These are phyloP conservation scores for Grapholita molesta DNA, from an alignment of 1,140 invertebrate genomes.

Conservation along the genomic window DNA sequence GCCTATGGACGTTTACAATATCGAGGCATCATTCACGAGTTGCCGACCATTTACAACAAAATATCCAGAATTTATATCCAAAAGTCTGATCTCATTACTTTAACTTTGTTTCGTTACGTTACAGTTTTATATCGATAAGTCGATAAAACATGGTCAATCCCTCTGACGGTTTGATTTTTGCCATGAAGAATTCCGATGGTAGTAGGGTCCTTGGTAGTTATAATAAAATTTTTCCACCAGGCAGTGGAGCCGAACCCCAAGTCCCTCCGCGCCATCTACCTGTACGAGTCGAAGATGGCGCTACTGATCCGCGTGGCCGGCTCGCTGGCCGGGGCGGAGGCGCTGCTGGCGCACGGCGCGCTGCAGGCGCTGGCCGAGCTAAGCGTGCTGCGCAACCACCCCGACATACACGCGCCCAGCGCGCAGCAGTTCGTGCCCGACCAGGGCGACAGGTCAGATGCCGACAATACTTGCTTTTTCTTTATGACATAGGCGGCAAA, in stretches of 20 bases:
- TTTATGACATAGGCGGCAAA: too few species aligned
- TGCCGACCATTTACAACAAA: too few species aligned
- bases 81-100: too few species aligned
- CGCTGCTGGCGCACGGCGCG: conserved; percentile 86
- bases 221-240: conserved; percentile 29
- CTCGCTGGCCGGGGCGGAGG: conserved; percentile 85
- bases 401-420: conserved; percentile 75
- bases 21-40: too few species aligned
- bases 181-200: not conserved
- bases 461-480: too few species aligned
- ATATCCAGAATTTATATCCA: too few species aligned
- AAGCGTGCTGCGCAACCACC: conserved; percentile 87
- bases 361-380: conserved; percentile 87
- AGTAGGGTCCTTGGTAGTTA: not conserved
- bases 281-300: conserved; percentile 94
- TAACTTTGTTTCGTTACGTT: too few species aligned
- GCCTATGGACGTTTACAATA: too few species aligned
- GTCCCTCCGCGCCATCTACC: conserved; percentile 87
- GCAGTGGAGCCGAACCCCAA: conserved; percentile 85
- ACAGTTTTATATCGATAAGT: too few species aligned
- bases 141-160: too few species aligned
- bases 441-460: conserved; percentile 48
- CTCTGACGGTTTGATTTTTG: too few species aligned
- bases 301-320: conserved; percentile 87
- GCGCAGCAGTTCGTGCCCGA: conserved; percentile 46